Conservation (phyloP, 1,140 invertebrate genomes). For the Ips nitidus region DNA sequence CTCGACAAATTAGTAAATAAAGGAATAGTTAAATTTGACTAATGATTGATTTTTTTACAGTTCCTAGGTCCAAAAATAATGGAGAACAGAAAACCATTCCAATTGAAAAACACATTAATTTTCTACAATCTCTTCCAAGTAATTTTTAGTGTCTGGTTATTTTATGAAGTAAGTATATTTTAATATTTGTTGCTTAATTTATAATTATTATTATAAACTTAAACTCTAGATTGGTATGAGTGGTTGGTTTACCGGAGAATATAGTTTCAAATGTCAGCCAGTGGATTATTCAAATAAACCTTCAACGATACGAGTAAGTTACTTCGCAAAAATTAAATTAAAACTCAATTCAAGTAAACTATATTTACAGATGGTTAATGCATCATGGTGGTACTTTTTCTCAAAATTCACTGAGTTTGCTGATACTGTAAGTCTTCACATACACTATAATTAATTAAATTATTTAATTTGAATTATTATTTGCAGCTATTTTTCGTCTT, state of each 20-base stretch:
- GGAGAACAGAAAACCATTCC: slow-evolving; percentile 66
- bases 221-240: slow-evolving; percentile 77
- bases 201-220: slow-evolving; percentile 1
- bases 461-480: not conserved
- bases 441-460: not conserved
- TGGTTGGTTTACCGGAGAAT: slow-evolving; percentile 82
- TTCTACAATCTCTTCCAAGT: slow-evolving; percentile 73
- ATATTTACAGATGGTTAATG: slow-evolving; percentile 61
- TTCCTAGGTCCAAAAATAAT: slow-evolving; percentile 71
- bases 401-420: slow-evolving; percentile 96
- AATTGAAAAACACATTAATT: slow-evolving; percentile 65
- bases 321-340: not conserved
- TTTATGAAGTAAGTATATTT: slow-evolving; percentile 44
- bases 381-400: slow-evolving; percentile 96
- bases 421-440: slow-evolving; percentile 79
- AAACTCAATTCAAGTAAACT: slow-evolving; percentile 18
- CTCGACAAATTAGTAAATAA: too few species aligned
- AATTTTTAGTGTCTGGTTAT: slow-evolving; percentile 53
- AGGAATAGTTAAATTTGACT: too few species aligned
- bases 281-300: slow-evolving; percentile 90
- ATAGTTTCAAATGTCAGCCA: slow-evolving; percentile 93
- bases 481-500: slow-evolving; percentile 79
- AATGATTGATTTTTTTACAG: slow-evolving; percentile 55
- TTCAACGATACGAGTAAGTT: slow-evolving; percentile 85
- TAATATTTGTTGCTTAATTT: not conserved